Conservation (phyloP, 1,140 invertebrate genomes). For the Nebria ingens region DNA sequence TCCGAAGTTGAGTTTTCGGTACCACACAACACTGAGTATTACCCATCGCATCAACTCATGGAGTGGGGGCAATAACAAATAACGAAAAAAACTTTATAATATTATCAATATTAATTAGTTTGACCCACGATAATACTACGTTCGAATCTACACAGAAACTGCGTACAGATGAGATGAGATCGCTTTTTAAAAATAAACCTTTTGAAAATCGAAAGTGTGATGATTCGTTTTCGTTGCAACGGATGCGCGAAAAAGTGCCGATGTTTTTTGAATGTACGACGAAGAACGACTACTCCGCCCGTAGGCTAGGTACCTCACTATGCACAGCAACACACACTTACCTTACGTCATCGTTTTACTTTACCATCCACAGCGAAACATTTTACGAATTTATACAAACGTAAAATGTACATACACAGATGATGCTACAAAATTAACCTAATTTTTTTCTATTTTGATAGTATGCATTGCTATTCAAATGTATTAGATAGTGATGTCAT, state of each 20-base stretch:
- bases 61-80: not conserved
- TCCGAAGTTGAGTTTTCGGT: not conserved
- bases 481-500: not conserved
- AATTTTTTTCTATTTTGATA: not conserved
- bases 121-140: no score
- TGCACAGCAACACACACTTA: not conserved
- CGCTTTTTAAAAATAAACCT: not conserved
- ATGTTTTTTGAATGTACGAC: not conserved
- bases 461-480: not conserved
- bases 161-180: not conserved
- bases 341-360: not conserved
- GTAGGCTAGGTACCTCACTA: not conserved
- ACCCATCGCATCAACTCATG: not conserved
- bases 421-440: not conserved
- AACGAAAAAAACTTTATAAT: not conserved
- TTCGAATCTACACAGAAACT: not conserved
- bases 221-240: not conserved
- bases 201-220: not conserved
- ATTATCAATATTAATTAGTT: no score
- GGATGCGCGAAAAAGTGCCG: not conserved
- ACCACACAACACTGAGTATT: not conserved
- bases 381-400: not conserved
- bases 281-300: not conserved
- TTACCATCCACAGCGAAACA: not conserved
- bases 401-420: not conserved